These are phyloP conservation scores for Bubalus kerabau DNA, from an alignment of 2,113 vertebrate species.

Conservation along the genomic window DNA sequence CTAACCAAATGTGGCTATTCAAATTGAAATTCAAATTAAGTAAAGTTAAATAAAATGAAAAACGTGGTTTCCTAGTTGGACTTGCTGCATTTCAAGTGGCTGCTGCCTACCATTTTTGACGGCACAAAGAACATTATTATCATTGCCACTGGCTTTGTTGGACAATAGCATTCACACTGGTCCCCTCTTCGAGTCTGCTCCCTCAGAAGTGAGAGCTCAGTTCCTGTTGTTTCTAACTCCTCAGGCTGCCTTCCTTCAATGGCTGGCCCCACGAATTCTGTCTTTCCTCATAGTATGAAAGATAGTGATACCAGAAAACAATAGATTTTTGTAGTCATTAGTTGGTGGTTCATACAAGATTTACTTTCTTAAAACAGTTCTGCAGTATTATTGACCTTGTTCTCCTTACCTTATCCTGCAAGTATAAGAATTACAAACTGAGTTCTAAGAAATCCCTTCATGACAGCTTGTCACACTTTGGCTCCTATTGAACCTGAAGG, in stretches of 20 bases:
- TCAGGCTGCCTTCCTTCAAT: neutral
- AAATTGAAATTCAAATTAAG: constrained; percentile 19
- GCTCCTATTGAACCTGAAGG: neutral
- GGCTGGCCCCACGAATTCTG: neutral
- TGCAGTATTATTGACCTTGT: neutral
- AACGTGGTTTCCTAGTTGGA: neutral
- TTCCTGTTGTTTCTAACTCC: neutral
- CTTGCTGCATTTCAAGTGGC: neutral
- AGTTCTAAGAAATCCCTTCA: neutral
- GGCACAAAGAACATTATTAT: neutral
- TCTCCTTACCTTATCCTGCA: neutral
- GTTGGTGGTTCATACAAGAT: neutral
- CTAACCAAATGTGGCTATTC: neutral
- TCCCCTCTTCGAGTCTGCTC: neutral
- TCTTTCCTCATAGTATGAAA: neutral
- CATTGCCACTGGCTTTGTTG: neutral
- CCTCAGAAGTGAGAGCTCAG: neutral
- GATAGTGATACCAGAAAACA: neutral
- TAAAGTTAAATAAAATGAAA: neutral
- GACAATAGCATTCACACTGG: neutral
- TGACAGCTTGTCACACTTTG: neutral
- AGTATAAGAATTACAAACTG: neutral
- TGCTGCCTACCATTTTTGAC: neutral
- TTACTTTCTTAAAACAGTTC: neutral
- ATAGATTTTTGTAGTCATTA: neutral